Conservation (phyloP, 53 echinoderm and acorn worm species). For the Paracentrotus lividus region DNA sequence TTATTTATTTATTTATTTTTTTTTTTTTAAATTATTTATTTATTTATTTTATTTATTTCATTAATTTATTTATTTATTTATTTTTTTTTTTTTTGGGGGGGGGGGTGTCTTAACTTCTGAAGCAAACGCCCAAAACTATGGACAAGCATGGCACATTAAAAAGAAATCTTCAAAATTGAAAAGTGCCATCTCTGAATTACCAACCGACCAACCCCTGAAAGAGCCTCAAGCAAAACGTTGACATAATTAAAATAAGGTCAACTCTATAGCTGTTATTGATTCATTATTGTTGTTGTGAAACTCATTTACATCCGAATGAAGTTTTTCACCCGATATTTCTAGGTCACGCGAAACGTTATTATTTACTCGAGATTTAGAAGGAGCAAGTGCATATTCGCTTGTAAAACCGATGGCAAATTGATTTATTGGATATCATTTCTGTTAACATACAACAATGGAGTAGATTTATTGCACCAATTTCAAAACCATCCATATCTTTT, state of each 20-base stretch:
- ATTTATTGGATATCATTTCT: conserved; percentile 32
- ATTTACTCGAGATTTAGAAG: conserved; percentile 47
- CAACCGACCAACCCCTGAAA: no score
- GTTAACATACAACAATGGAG: not conserved
- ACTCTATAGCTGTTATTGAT: not conserved
- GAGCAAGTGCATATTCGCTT: not conserved
- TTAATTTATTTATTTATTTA: not conserved
- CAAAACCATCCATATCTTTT: conserved; percentile 34
- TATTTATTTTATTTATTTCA: no score
- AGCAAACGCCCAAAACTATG: no score
- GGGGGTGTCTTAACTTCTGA: no score
- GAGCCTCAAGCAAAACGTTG: no score
- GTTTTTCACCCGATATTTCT: conserved; percentile 7
- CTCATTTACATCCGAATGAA: not conserved
- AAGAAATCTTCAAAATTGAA: no score
- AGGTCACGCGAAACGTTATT: conserved; percentile 16
- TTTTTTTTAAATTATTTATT: not conserved
- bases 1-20: no score
- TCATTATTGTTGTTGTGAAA: not conserved
- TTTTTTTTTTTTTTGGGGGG: no score
- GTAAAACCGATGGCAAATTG: conserved; percentile 41
- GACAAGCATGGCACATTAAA: no score
- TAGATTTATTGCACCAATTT: conserved; percentile 51
- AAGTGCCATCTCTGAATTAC: no score
- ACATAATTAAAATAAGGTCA: no score